These are phyloP conservation scores for Nansenia antarctica DNA, from an alignment of 2,113 vertebrate genomes.

Conservation along the genomic window DNA sequence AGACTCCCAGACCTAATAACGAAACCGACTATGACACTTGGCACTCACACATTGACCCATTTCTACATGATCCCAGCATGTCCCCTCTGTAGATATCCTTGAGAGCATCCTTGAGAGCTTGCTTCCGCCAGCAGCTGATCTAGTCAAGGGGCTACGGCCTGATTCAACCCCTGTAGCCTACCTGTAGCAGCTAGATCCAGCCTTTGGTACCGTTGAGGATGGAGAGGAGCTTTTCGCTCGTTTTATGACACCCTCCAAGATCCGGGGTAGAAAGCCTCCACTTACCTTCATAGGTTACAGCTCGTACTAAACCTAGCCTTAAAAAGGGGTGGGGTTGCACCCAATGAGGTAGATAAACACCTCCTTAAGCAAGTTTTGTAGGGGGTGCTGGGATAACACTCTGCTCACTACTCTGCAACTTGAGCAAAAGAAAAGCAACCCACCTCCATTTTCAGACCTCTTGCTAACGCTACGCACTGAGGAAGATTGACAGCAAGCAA, in stretches of 20 bases:
- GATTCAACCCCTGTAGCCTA: conserved; percentile 8
- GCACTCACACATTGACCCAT: no score
- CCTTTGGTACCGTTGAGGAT: conserved; percentile 10
- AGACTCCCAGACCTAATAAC: no score
- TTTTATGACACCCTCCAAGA: conserved; percentile 24
- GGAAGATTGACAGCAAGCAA: conserved; percentile 24
- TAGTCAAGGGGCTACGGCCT: conserved; percentile 19
- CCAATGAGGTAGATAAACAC: not conserved
- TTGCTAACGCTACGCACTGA: conserved; percentile 8
- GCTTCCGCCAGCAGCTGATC: conserved; percentile 13
- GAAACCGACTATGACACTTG: no score
- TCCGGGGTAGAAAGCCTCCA: conserved; percentile 13
- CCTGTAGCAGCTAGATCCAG: conserved; percentile 25
- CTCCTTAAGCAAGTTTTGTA: conserved; percentile 20
- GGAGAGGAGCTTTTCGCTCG: no score
- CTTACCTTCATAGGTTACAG: not conserved
- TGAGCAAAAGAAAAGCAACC: conserved; percentile 8
- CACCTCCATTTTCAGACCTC: conserved; percentile 25
- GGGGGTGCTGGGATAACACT: conserved; percentile 30
- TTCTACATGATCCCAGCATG: no score
- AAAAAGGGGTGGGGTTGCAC: not conserved
- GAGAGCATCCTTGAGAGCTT: conserved; percentile 22
- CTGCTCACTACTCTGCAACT: conserved; percentile 19
- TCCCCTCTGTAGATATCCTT: no score
- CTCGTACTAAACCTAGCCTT: not conserved